Percentiles rank a stretch among this genome's conserved stretches.
These are phyloP conservation scores for Miltochrista miniata DNA, from an alignment of 2,888 invertebrate genomes.

Conservation along the genomic window DNA sequence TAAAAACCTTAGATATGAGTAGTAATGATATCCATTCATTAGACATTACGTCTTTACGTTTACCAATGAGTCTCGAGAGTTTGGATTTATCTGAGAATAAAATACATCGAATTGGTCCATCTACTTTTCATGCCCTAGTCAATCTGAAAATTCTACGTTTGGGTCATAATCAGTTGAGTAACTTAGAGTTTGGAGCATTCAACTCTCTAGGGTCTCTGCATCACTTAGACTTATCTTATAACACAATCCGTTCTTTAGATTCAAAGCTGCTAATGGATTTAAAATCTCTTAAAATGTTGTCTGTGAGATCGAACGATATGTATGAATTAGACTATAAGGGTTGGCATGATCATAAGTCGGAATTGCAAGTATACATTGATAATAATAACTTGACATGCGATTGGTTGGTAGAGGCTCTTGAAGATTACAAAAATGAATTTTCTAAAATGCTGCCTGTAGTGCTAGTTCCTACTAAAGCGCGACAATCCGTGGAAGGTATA, in stretches of 20 bases:
- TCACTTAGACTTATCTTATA: constrained; percentile 53
- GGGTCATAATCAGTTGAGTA: constrained; percentile 51
- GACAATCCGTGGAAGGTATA: constrained; percentile 62
- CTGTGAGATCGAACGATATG: constrained; percentile 58
- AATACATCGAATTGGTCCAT: constrained; percentile 57
- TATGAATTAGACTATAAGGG: constrained; percentile 50
- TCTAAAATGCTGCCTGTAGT: constrained; percentile 62
- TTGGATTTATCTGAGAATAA: constrained; percentile 62
- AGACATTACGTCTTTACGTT: constrained; percentile 49
- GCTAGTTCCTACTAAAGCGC: constrained; percentile 27
- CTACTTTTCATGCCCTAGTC: constrained; percentile 50
- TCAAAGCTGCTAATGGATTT: constrained; percentile 65
- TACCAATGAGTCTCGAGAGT: constrained; percentile 50
- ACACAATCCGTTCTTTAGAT: constrained; percentile 55
- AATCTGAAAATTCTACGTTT: constrained; percentile 58
- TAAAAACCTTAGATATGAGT: constrained; percentile 58
- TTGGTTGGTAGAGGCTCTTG: constrained; percentile 62
- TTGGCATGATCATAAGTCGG: constrained; percentile 60
- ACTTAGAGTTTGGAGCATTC: constrained; percentile 63
- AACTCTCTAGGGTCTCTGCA: constrained; percentile 50
- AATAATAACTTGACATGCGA: constrained; percentile 65
- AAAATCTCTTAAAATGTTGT: constrained; percentile 53
- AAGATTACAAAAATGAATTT: constrained; percentile 62
- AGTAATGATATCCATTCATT: constrained; percentile 55
- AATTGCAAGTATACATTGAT: constrained; percentile 60